These are phyloP conservation scores for Notothenia coriiceps DNA, from an alignment of 2,113 vertebrate species.

Conservation along the genomic window DNA sequence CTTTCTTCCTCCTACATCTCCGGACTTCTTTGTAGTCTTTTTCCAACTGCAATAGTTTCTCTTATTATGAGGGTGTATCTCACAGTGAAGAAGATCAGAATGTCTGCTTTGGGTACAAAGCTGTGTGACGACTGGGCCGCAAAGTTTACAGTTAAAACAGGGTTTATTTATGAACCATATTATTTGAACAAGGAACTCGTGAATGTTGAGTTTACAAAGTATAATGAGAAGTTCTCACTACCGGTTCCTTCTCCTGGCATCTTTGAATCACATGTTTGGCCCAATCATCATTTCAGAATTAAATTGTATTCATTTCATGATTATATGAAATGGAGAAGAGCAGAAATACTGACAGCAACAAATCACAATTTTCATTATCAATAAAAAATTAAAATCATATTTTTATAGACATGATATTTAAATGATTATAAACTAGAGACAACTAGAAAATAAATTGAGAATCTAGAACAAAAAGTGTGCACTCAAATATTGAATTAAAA, in stretches of 20 bases:
- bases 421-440: too few relatives aligned
- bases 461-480: too few relatives aligned
- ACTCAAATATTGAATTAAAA: too few relatives aligned
- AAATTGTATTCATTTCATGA: background rate
- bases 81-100: background rate
- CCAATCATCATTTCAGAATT: background rate
- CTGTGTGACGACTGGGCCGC: background rate
- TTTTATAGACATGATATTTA: too few relatives aligned
- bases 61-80: background rate
- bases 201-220: background rate
- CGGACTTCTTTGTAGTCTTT: background rate
- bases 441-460: too few relatives aligned
- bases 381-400: too few relatives aligned
- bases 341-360: background rate
- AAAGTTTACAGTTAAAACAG: background rate
- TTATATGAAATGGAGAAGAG: background rate
- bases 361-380: background rate
- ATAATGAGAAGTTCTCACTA: too few relatives aligned
- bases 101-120: background rate
- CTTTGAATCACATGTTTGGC: background rate
- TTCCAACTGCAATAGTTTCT: background rate
- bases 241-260: background rate
- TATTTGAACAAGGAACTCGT: background rate
- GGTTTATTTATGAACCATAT: background rate
- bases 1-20: background rate